phyloP scores from a whole-genome alignment of 2,888 invertebrate genomes.

The Sialis fuliginosa region DNA sequence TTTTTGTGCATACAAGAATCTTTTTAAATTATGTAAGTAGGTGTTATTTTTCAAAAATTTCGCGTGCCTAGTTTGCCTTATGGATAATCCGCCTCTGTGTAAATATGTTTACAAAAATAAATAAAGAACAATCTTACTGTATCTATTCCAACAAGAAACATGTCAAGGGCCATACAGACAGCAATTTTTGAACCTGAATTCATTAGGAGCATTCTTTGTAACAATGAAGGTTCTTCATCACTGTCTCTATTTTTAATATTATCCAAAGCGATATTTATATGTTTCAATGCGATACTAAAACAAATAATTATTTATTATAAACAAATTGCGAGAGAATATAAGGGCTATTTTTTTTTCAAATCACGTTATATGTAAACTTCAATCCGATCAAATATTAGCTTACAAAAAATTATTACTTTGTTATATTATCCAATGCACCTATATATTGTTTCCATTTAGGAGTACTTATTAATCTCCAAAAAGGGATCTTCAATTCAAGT shows the following conservation, averaged over 20 bases:
- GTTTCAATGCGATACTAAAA: slow-evolving; percentile 42
- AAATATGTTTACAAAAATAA: not conserved
- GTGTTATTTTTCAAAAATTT: no score
- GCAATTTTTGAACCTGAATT: slow-evolving; percentile 42
- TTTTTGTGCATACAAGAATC: no score
- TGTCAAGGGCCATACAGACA: slow-evolving; percentile 51
- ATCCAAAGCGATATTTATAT: slow-evolving; percentile 37
- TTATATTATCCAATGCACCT: slow-evolving; percentile 46
- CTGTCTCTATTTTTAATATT: slow-evolving; percentile 20
- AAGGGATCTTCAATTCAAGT: slow-evolving; percentile 43
- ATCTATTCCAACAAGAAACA: slow-evolving; percentile 65
- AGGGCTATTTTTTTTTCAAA: no score
- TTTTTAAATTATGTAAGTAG: no score
- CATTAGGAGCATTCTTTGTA: slow-evolving; percentile 42
- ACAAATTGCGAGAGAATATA: not conserved
- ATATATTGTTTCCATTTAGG: slow-evolving; percentile 43
- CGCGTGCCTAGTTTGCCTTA: no score
- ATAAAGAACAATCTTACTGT: slow-evolving; percentile 32
- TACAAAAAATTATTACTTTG: slow-evolving; percentile 37
- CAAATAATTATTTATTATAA: slow-evolving; percentile 3
- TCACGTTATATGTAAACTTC: no score
- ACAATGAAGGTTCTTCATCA: slow-evolving; percentile 34
- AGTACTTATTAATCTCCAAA: slow-evolving; percentile 48
- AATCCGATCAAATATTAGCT: no score
- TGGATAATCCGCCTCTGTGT: no score